Percentiles rank a stretch among this genome's conserved stretches.
Conservation (phyloP, 1,140 invertebrate species). For the Acromyrmex heyeri region DNA sequence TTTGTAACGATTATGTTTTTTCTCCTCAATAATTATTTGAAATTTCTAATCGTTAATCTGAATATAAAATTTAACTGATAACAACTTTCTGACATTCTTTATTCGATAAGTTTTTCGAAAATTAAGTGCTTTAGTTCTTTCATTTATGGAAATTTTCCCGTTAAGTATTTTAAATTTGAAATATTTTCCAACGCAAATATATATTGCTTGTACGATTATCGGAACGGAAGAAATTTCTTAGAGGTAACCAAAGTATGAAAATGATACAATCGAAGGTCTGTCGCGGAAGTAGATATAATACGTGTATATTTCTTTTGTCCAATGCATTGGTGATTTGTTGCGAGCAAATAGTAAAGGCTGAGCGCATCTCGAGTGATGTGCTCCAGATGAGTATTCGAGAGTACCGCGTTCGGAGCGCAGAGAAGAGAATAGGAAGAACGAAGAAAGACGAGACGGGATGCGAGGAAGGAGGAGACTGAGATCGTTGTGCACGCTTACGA, state of each 20-base stretch:
- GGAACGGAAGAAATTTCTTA: background rate
- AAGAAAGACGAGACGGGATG: conserved; percentile 48
- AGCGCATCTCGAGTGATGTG: conserved; percentile 48
- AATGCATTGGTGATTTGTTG: conserved; percentile 69
- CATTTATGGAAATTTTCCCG: background rate
- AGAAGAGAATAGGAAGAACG: conserved; percentile 32
- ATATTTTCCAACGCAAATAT: background rate
- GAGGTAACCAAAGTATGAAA: conserved; percentile 46
- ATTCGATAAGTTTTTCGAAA: background rate
- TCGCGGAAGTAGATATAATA: conserved; percentile 63
- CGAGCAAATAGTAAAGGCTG: conserved; percentile 67
- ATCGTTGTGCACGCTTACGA: conserved; percentile 66
- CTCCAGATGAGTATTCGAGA: conserved; percentile 50
- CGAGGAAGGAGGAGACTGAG: conserved; percentile 14
- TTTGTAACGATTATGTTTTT: background rate
- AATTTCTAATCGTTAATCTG: background rate
- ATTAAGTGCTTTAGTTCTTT: background rate
- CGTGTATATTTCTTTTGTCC: conserved; percentile 54
- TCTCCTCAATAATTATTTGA: background rate
- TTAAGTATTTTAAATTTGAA: background rate
- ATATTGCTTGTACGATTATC: background rate
- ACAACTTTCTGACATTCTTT: background rate
- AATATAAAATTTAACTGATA: background rate
- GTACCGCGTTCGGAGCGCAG: background rate
- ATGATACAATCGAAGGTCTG: conserved; percentile 58